These are phyloP conservation scores for Acrocyrtus sp. DNA, from an alignment of 2,888 invertebrate genomes.

Conservation along the genomic window DNA sequence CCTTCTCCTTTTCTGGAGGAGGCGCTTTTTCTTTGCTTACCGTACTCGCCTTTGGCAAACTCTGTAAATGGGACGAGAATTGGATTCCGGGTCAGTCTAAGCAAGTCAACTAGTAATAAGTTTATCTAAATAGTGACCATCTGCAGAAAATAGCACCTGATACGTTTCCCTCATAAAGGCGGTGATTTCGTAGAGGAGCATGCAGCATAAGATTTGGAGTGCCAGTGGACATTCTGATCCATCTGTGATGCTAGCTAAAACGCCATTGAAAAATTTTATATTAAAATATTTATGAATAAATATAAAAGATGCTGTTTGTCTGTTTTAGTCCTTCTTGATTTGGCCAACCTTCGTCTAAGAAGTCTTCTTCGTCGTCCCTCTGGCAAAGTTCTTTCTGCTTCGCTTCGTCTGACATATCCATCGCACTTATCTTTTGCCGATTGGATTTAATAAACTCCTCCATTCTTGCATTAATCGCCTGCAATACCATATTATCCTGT, in stretches of 20 bases:
- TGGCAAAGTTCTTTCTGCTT: conserved; percentile 82
- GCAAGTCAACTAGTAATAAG: neutral
- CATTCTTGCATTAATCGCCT: conserved; percentile 86
- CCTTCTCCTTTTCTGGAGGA: conserved; percentile 57
- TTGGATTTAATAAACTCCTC: conserved; percentile 87
- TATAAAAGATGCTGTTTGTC: too few relatives aligned
- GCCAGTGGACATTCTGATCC: conserved; percentile 90
- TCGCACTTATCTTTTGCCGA: conserved; percentile 75
- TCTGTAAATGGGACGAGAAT: conserved; percentile 30
- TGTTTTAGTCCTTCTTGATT: too few relatives aligned
- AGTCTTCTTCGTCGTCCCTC: conserved; percentile 96
- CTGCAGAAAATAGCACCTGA: conserved; percentile 72
- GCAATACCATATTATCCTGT: conserved; percentile 84
- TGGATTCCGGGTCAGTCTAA: neutral
- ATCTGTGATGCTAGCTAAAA: conserved; percentile 74
- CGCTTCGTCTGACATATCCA: conserved; percentile 69
- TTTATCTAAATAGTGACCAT: too few relatives aligned
- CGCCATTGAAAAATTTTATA: conserved; percentile 58
- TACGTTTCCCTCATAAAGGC: conserved; percentile 97
- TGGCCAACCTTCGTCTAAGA: conserved; percentile 97
- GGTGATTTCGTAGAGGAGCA: conserved; percentile 95
- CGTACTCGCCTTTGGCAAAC: conserved; percentile 58
- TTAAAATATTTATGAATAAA: neutral
- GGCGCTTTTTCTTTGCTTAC: conserved; percentile 53
- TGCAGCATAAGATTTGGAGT: conserved; percentile 90